Evolutionary conservation across 1,140 invertebrate genomes (phyloP), one percentile per base, ranked within the genome.

Genomic region (Heliothis subflexa): DNA sequence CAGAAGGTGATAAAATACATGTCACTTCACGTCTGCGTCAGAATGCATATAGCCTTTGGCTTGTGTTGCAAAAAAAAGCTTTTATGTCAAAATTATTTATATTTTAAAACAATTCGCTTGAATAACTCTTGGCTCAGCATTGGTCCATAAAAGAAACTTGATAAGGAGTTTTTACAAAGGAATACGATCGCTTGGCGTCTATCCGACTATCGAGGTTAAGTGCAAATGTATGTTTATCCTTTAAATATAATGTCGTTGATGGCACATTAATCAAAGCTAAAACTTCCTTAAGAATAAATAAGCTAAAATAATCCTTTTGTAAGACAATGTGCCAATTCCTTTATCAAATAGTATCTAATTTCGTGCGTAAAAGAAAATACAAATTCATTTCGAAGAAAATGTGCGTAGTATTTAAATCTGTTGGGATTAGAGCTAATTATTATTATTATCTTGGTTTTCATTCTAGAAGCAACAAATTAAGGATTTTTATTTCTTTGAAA

Each of bases 51-150:
- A 40, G 33, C 33, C 33, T 40, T 40, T 40, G 3, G 55, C 55
- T 59, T 59, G 10, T 59, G 55, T 59, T 59, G 55, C 55, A 59
- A 40, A 59, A 59, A n/a, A 59, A 28, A 59, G 21, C 55, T 59
- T 28, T 21, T 28, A 59, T 59, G 21, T 18, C 25, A 59, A 3
- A 28, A 14, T 13, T 59, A 13, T 40, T 40, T 40, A 40, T 40
- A 40, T 40, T 40, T 18, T 64, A 49, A 12, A 47, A 66, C 45
- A 21, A 18, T 66, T n/a, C 14, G 28, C 0, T 5, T 9, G 33
- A 40, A 40, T 0, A 40, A 40, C 10, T 11, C 16, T 47, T 55
- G 21, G 18, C 40, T 47, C 62, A 11, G 12, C n/a, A 10, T 47
- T 66, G n/a, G 47, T 47, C 40, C 40, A 18, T 47, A 66, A 47